Percentiles rank a stretch among this genome's conserved stretches.
Evolutionary conservation across 2,113 vertebrate genomes (phyloP).

Genomic region (Sylvia atricapilla): DNA sequence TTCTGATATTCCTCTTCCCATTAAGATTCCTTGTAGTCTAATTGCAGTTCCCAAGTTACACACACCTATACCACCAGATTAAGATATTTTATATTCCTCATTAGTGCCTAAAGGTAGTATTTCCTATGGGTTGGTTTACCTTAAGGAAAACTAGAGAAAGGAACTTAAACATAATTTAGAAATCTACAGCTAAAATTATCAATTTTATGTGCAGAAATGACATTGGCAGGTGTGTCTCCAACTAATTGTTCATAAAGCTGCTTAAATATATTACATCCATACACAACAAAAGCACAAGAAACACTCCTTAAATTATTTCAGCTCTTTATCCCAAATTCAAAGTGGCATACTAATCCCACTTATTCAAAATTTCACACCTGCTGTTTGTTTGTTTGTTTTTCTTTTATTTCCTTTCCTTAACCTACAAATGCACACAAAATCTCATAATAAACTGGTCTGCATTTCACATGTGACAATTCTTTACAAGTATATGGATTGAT

Average conservation of each 20-base stretch:
- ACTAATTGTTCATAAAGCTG: not conserved
- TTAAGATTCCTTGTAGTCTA: not conserved
- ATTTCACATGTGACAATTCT: not conserved
- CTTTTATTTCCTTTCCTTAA: not conserved
- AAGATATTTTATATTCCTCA: not conserved
- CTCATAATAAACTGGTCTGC: not conserved
- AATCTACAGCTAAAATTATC: not conserved
- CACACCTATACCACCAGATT: not conserved
- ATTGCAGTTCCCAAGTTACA: not conserved
- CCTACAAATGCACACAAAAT: not conserved
- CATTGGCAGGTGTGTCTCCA: not conserved
- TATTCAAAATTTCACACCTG: not conserved
- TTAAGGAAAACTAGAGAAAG: not conserved
- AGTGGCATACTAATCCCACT: not conserved
- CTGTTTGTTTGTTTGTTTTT: rapidly evolving
- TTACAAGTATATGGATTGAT: not conserved
- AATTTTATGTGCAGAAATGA: not conserved
- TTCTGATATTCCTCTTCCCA: not conserved
- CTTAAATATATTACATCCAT: not conserved
- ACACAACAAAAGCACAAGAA: not conserved
- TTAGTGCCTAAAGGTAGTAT: not conserved
- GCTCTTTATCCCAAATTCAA: not conserved
- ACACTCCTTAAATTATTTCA: not conserved
- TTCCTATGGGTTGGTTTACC: not conserved
- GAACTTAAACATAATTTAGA: not conserved